Conservation (phyloP, 2,797 vertebrate genomes). For the Acrossocheilus fasciatus region DNA sequence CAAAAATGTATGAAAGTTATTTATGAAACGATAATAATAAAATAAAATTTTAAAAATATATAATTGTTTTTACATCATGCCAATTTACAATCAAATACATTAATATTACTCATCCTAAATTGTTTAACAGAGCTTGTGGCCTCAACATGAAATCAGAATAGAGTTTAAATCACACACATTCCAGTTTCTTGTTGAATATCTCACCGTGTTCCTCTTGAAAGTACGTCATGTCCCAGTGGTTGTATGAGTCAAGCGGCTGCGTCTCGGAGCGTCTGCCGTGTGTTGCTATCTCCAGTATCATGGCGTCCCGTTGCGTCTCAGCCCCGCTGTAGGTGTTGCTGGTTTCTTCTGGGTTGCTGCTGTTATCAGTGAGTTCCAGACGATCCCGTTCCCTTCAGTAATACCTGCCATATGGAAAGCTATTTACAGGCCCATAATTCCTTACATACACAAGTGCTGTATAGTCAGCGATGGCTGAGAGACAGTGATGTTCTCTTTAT, state of each 20-base stretch:
- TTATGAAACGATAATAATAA: neutral
- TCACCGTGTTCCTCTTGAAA: neutral
- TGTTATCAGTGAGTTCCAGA: conserved; percentile 72
- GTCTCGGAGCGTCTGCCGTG: neutral
- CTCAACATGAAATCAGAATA: neutral
- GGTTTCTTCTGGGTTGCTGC: conserved; percentile 43
- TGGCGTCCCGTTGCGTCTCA: neutral
- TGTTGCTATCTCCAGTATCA: neutral
- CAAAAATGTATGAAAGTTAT: too few species aligned
- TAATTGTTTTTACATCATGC: neutral
- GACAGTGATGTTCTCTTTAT: conserved; percentile 37
- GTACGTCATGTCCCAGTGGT: neutral
- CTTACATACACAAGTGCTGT: conserved; percentile 5
- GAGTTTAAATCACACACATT: neutral
- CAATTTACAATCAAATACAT: neutral
- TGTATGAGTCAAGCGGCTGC: too few species aligned
- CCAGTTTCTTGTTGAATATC: neutral
- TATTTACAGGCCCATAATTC: conserved; percentile 33
- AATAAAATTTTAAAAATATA: too few species aligned
- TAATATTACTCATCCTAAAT: neutral
- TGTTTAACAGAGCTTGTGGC: neutral
- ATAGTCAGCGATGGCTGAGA: conserved; percentile 3
- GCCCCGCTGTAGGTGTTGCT: conserved; percentile 30
- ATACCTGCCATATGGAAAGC: conserved; percentile 55
- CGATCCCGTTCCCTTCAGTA: conserved; percentile 51